Percentiles rank a stretch among this genome's conserved stretches.
phyloP scores from a whole-genome alignment of 2,888 invertebrate species.

The Hesperia comma region DNA sequence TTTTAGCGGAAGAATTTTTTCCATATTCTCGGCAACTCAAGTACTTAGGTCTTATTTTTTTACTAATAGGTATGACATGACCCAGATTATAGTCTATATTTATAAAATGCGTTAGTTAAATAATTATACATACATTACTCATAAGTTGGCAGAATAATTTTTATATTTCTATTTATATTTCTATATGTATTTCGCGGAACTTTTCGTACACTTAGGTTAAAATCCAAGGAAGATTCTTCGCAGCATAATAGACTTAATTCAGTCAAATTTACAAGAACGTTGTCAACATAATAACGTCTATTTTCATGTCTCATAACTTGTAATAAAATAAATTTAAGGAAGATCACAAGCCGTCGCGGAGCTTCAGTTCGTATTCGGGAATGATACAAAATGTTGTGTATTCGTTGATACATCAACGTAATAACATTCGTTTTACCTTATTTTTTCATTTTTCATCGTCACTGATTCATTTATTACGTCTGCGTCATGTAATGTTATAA shows the following conservation, averaged over 20 bases:
- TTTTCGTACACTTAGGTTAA: not conserved
- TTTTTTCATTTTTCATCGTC: not conserved
- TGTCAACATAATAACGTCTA: slow-evolving; percentile 10
- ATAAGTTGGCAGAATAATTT: not conserved
- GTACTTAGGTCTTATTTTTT: too few relatives aligned
- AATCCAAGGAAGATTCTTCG: not conserved
- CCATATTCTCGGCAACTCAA: too few relatives aligned
- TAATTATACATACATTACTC: too few relatives aligned
- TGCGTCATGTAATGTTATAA: not conserved
- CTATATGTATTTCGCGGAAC: not conserved
- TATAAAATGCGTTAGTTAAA: too few relatives aligned
- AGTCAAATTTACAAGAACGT: slow-evolving; percentile 14
- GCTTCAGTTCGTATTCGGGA: not conserved
- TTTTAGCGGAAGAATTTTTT: too few relatives aligned
- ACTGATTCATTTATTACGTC: not conserved
- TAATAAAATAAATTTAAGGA: slow-evolving; percentile 9
- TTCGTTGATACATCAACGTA: slow-evolving; percentile 1
- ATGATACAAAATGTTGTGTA: not conserved
- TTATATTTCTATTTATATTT: not conserved
- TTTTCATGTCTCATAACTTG: slow-evolving; percentile 12
- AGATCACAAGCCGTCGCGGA: slow-evolving; percentile 3
- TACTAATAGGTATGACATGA: too few relatives aligned
- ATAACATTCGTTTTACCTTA: not conserved
- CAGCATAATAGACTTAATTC: not conserved
- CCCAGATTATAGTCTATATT: too few relatives aligned